Base-by-base conservation (phyloP, 2,888 invertebrate genomes). In the Eupithecia subfuscata region DNA sequence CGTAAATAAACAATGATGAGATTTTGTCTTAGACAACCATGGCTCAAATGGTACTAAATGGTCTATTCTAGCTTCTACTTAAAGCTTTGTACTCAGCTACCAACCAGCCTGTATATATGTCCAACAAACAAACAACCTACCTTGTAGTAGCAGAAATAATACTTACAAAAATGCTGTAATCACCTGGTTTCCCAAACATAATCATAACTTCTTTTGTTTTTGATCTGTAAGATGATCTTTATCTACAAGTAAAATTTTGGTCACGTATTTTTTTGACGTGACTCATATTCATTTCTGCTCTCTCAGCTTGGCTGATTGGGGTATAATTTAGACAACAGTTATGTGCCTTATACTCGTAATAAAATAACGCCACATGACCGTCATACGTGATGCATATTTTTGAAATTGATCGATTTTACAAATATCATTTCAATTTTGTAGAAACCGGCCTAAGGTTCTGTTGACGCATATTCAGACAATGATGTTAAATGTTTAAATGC, bases 191-290 rank as follows among this genome's bases (percentile, higher is more conserved):
- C 64, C 34, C 64, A 34, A 64, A 64, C 64, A 34, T 63, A 30
- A 25, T 64, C 18, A 64, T 25, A 18, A 64, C 18, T 16, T 64
- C 8, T 34, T 18, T 34, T 64, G 64, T 64, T 64, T 64, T 34
- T 18, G 63, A 34, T 63, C 30, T 64, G 30, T 34, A 64, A 34
- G 34, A 34, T 18, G 34, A 34, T 34, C 3, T 12, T 1, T 60
- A 25, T 22, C 56, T 22, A 22, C 56, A 22, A 56, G 22, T 52
- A 63, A 63, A 18, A 6, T 34, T 22, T 64, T 18, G 34, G 64
- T 64, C 64, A 64, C 64, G 64, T 64, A 64, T 9, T 64, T 64
- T 30, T 64, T 34, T 34, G 30, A 64, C 18, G 63, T 34, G 30
- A 34, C 34, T 18, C 64, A 18, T 64, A 22, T 5, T 18, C 34